These are phyloP conservation scores for Pseudococcus jackbeardsleyi DNA, from an alignment of 2,888 invertebrate species.

Conservation along the genomic window DNA sequence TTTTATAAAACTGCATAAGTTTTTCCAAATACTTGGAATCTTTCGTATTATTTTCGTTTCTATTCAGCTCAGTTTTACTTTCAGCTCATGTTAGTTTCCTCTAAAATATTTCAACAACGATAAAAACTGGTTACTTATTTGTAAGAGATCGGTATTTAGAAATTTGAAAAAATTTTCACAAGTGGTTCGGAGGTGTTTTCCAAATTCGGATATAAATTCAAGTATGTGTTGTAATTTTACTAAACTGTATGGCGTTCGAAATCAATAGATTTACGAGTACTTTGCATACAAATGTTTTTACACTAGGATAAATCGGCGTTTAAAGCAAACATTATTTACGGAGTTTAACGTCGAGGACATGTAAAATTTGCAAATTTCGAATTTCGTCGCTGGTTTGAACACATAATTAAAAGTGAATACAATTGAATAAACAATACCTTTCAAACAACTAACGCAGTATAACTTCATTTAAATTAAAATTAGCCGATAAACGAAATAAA, in stretches of 20 bases:
- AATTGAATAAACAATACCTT: conserved; percentile 21
- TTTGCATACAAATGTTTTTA: background rate
- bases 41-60: background rate
- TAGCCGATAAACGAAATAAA: background rate
- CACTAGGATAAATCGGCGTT: background rate
- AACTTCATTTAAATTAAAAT: conserved; percentile 27
- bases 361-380: conserved; percentile 4
- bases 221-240: background rate
- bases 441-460: conserved; percentile 20
- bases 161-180: no score
- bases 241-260: background rate
- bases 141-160: no score
- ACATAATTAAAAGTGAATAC: conserved; percentile 43
- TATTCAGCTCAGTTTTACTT: background rate
- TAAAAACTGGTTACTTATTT: no score
- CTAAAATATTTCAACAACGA: no score
- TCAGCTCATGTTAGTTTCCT: background rate
- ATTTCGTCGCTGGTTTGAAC: conserved; percentile 33
- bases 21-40: background rate
- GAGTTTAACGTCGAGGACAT: background rate
- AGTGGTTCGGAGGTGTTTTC: no score
- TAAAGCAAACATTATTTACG: background rate
- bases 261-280: background rate
- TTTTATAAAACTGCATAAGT: background rate
- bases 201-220: no score